Percentiles rank a stretch among this genome's conserved stretches.
Evolutionary conservation across 2,797 vertebrate genomes (phyloP).

Genomic region (Sebastes cheni): DNA sequence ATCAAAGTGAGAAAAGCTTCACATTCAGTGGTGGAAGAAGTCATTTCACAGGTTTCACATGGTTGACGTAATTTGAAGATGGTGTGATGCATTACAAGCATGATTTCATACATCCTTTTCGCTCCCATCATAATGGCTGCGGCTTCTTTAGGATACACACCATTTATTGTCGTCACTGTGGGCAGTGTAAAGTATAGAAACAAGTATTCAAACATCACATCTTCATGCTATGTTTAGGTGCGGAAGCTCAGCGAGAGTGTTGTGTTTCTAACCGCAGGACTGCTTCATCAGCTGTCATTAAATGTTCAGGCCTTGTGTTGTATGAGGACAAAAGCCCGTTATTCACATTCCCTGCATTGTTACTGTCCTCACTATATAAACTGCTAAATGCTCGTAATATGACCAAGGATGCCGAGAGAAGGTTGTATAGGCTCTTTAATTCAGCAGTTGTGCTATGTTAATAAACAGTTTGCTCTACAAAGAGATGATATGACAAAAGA

Average conservation of each 20-base stretch:
- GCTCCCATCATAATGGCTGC: not conserved
- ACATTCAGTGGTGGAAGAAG: constrained; percentile 39
- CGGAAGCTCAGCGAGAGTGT: not conserved
- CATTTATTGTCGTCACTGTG: constrained; percentile 17
- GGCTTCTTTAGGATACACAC: constrained; percentile 10
- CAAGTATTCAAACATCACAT: not conserved
- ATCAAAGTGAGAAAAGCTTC: constrained; percentile 31
- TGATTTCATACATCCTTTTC: constrained; percentile 29
- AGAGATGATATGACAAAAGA: constrained; percentile 83
- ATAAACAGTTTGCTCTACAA: constrained; percentile 82
- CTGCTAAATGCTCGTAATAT: constrained; percentile 48
- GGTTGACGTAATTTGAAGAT: constrained; percentile 3
- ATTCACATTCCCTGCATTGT: constrained; percentile 46
- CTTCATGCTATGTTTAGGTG: not conserved
- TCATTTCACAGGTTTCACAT: constrained; percentile 34
- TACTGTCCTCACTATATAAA: constrained; percentile 42
- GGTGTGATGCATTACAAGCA: constrained; percentile 1
- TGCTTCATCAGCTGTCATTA: constrained; percentile 23
- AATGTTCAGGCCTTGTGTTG: constrained; percentile 30
- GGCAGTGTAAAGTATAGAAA: not conserved
- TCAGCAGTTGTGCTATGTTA: constrained; percentile 79
- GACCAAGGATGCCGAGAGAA: constrained; percentile 52
- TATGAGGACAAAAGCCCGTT: constrained; percentile 41
- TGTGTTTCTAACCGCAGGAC: constrained; percentile 8
- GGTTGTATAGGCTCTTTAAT: constrained; percentile 72